Percentiles rank a stretch among this genome's conserved stretches.
Evolutionary conservation across 2,888 invertebrate species (phyloP).

Genomic region (Blastobasis adustella): DNA sequence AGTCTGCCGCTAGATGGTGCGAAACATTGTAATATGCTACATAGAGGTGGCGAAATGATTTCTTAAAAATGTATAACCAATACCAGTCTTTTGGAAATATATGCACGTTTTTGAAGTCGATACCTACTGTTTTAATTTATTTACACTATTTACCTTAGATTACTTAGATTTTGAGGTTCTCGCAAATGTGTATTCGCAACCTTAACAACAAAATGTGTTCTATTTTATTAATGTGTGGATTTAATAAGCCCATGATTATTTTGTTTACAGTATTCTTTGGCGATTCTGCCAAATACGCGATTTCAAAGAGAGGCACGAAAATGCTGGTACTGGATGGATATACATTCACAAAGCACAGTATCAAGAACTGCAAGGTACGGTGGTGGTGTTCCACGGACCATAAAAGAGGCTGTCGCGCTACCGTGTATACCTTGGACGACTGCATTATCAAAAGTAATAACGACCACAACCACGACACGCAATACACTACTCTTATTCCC

Average conservation of each 20-base stretch:
- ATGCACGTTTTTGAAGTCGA: too few relatives aligned
- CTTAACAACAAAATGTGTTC: background rate
- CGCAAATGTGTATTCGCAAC: background rate
- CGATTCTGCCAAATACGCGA: constrained; percentile 12
- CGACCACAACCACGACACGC: constrained; percentile 21
- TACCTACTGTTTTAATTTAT: too few relatives aligned
- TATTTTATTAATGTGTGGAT: background rate
- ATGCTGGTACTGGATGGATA: constrained; percentile 15
- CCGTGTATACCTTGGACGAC: constrained; percentile 22
- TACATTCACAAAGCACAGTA: constrained; percentile 14
- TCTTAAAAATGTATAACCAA: background rate
- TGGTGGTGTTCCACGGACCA: constrained; percentile 25
- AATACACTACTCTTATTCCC: too few relatives aligned
- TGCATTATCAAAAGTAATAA: constrained; percentile 17
- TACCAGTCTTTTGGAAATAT: background rate
- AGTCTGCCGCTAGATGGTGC: too few relatives aligned
- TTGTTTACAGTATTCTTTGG: background rate
- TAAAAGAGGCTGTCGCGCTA: constrained; percentile 23
- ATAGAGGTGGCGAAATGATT: background rate
- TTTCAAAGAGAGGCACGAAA: constrained; percentile 15
- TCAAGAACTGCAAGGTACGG: constrained; percentile 2
- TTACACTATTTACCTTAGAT: background rate
- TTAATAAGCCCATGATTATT: background rate
- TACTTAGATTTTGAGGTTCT: background rate
- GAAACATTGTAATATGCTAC: too few relatives aligned